A percentile compares a stretch with the other conserved stretches of the same genome.
phyloP scores from a whole-genome alignment of 1,140 invertebrate genomes.

The Sycobia sp. region DNA sequence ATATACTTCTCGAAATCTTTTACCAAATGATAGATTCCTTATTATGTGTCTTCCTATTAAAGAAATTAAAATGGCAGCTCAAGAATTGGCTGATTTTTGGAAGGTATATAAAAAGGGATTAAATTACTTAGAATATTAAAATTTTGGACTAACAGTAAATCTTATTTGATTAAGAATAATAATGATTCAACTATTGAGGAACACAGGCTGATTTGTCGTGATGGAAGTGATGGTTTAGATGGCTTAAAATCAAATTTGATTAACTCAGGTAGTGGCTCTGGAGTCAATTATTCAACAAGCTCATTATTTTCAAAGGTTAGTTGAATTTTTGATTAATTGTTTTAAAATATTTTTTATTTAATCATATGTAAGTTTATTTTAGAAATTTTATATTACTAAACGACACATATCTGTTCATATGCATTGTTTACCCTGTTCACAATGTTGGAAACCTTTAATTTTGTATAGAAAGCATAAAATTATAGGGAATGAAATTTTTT shows the following conservation, averaged over 20 bases:
- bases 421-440: too few relatives aligned
- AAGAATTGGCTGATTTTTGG: constrained; percentile 68
- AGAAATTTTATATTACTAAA: too few relatives aligned
- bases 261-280: constrained; percentile 32
- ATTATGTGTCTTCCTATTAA: constrained; percentile 70
- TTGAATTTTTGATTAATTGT: neutral
- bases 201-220: constrained; percentile 60
- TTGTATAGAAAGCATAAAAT: too few relatives aligned
- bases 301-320: constrained; percentile 51
- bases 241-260: constrained; percentile 38
- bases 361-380: too few relatives aligned
- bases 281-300: constrained; percentile 44
- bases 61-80: constrained; percentile 52
- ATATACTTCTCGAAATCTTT: constrained; percentile 61
- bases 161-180: constrained; percentile 20
- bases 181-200: too few relatives aligned
- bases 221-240: constrained; percentile 49
- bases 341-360: neutral
- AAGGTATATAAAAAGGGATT: constrained; percentile 58
- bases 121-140: neutral
- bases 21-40: constrained; percentile 71
- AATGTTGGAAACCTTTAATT: too few relatives aligned
- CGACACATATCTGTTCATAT: too few relatives aligned
- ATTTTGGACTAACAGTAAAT: neutral
- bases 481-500: too few relatives aligned